Base-by-base conservation (phyloP, 53 echinoderm and acorn worm genomes). In the Crossaster papposus region DNA sequence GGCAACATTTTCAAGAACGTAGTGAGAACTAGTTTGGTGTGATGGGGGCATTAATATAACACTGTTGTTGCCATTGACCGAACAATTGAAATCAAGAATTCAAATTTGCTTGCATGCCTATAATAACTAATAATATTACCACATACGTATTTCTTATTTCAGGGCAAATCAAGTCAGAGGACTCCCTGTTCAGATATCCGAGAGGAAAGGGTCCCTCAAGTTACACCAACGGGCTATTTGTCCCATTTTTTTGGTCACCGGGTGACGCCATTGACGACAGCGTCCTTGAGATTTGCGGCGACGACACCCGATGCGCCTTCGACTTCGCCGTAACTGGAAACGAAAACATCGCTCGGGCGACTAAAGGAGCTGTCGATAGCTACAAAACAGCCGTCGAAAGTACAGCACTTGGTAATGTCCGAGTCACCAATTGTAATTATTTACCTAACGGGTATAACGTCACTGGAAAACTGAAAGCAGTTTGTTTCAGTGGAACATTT, bases 111-210 rank as follows among this genome's bases (percentile, higher is more conserved):
- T n/a, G n/a, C n/a, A n/a, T n/a, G n/a, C n/a, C n/a, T n/a, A n/a
- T n/a, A n/a, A n/a, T n/a, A n/a, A n/a, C n/a, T n/a, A n/a, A n/a
- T n/a, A n/a, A n/a, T n/a, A n/a, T n/a, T n/a, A n/a, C n/a, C n/a
- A n/a, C n/a, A n/a, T n/a, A 1, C 7, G 80, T 13, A 79, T 12
- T 68, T 68, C 35, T 73, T 73, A 33, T 83, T 34, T 30, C 85
- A 85, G 85, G 85, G 85, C 70, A 72, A 70, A 85, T 85, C 18
- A 23, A 85, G 32, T 38, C 72, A 28, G 70, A 70, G n/a, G 22
- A 85, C 22, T 85, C 85, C 35, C 31, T 85, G 17, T 85, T 85
- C 72, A 32, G 65, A n/a, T 85, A 85, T 44, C 52, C 70, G 22
- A 33, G 17, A 24, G 85, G 85, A 2, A 85, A 23, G 72, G 72